Evolutionary conservation across 2,797 vertebrate genomes (phyloP).

Genomic region (Cheirogaleus major): DNA sequence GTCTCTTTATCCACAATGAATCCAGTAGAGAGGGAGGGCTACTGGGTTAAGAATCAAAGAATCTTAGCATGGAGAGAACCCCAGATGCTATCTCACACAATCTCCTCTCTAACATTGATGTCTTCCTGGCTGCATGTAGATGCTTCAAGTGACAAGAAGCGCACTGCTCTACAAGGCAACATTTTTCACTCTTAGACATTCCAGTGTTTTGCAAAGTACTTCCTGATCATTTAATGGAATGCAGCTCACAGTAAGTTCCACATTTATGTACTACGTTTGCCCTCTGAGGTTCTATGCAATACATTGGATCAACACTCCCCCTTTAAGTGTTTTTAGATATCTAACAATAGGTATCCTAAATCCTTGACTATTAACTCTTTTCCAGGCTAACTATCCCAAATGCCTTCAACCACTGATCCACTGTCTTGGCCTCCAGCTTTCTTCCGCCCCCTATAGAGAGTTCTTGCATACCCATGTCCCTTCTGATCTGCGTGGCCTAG

Average conservation of each 20-base stretch:
- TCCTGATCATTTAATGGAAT: not conserved
- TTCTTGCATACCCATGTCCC: not conserved
- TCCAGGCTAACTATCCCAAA: not conserved
- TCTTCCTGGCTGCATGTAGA: not conserved
- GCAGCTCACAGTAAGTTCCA: not conserved
- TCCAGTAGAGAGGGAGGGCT: not conserved
- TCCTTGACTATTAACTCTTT: not conserved
- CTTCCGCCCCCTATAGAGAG: not conserved
- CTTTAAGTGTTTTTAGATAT: not conserved
- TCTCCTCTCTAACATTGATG: not conserved
- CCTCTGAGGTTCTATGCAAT: not conserved
- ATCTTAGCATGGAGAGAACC: not conserved
- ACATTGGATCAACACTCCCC: not conserved
- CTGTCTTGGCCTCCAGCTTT: not conserved
- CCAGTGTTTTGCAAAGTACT: not conserved
- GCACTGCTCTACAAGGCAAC: not conserved
- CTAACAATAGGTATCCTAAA: not conserved
- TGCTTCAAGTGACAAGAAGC: not conserved
- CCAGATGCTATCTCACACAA: not conserved
- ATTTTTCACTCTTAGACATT: not conserved
- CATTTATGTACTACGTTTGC: not conserved
- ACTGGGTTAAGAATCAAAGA: constrained; percentile 16
- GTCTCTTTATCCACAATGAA: not conserved
- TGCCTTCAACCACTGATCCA: not conserved
- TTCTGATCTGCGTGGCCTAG: not conserved